Conservation (phyloP, 1,140 invertebrate genomes). For the Diorhabda sublineata region DNA sequence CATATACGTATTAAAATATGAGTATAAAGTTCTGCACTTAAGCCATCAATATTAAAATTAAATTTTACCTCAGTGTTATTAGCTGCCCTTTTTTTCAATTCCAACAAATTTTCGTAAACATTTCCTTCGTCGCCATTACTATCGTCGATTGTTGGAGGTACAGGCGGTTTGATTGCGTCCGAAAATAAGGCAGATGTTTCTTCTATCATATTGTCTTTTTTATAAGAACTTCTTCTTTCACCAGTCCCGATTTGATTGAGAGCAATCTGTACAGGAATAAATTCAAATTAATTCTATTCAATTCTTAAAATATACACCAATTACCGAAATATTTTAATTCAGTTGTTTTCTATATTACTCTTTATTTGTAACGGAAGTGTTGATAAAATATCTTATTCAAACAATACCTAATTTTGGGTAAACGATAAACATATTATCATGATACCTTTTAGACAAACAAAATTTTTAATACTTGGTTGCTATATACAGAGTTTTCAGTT, state of each 20-base stretch:
- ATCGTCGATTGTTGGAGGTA: constrained; percentile 16
- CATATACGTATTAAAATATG: too few species aligned
- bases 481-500: too few species aligned
- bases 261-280: neutral
- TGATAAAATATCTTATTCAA: too few species aligned
- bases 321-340: too few species aligned
- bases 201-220: neutral
- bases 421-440: too few species aligned
- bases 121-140: constrained; percentile 15
- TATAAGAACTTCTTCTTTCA: neutral
- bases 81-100: constrained; percentile 21
- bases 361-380: too few species aligned
- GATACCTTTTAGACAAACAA: too few species aligned
- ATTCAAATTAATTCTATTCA: too few species aligned
- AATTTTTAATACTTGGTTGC: too few species aligned
- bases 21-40: neutral
- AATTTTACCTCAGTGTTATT: neutral
- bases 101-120: constrained; percentile 31
- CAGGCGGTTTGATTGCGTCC: constrained; percentile 15
- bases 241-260: neutral
- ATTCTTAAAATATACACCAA: too few species aligned
- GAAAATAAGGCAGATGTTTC: constrained; percentile 25
- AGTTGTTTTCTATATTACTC: too few species aligned
- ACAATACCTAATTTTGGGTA: too few species aligned
- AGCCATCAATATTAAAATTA: neutral